phyloP scores from a whole-genome alignment of 2,888 invertebrate genomes.

The Euphydryas editha region DNA sequence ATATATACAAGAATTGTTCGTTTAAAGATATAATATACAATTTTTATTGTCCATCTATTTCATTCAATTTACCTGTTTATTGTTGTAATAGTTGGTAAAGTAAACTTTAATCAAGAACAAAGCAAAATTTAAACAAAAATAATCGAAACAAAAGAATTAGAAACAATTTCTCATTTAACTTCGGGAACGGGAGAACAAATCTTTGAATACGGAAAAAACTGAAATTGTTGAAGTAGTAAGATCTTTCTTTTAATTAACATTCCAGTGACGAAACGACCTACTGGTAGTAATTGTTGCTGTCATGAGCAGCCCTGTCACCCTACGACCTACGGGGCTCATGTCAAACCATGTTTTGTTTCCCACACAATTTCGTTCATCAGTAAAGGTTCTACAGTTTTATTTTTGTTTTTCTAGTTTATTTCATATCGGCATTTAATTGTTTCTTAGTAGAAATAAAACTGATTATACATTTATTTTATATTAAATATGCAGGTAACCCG shows the following conservation, averaged over 20 bases:
- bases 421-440: too few relatives aligned
- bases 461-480: too few relatives aligned
- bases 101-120: slow-evolving; percentile 5
- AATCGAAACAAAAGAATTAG: slow-evolving; percentile 13
- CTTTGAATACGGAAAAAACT: slow-evolving; percentile 57
- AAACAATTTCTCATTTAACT: slow-evolving; percentile 33
- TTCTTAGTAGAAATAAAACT: too few relatives aligned
- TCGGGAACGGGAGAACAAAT: slow-evolving; percentile 48
- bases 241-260: slow-evolving; percentile 74
- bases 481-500: too few relatives aligned
- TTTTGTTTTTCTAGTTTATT: too few relatives aligned
- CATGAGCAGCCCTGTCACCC: slow-evolving; percentile 56
- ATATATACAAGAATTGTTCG: too few relatives aligned
- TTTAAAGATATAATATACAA: not conserved
- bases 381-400: not conserved
- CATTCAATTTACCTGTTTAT: not conserved
- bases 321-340: slow-evolving; percentile 47
- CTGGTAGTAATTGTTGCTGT: slow-evolving; percentile 69
- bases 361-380: slow-evolving; percentile 11
- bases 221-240: slow-evolving; percentile 53
- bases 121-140: not conserved
- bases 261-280: slow-evolving; percentile 54
- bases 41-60: not conserved
- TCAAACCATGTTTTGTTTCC: slow-evolving; percentile 51
- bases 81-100: slow-evolving; percentile 5